phyloP scores from a whole-genome alignment of 2,888 invertebrate genomes.

The Erebia palarica region DNA sequence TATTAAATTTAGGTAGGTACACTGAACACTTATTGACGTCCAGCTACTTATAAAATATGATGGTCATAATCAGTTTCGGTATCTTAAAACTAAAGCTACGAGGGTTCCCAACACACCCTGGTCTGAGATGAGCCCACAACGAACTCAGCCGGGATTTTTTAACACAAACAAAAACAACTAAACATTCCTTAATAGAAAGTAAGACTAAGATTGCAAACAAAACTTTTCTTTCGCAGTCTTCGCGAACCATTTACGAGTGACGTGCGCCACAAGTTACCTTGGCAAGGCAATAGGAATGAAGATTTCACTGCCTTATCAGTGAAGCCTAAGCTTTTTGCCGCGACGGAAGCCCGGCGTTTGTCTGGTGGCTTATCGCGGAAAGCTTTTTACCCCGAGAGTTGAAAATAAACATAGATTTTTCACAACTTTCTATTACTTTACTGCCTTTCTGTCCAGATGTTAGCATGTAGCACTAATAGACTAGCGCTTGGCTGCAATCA shows the following conservation, averaged over 20 bases:
- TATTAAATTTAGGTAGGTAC: too few relatives aligned
- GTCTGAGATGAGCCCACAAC: too few relatives aligned
- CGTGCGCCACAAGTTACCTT: conserved; percentile 35
- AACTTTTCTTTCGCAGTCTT: conserved; percentile 26
- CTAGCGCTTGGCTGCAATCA: too few relatives aligned
- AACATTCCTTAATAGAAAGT: conserved; percentile 9
- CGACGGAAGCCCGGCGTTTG: conserved; percentile 47
- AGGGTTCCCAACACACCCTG: too few relatives aligned
- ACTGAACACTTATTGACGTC: too few relatives aligned
- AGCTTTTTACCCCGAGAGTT: conserved; percentile 32
- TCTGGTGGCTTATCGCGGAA: conserved; percentile 44
- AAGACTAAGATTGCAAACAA: conserved; percentile 12
- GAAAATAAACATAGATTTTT: conserved; percentile 31
- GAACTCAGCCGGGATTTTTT: too few relatives aligned
- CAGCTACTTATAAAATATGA: too few relatives aligned
- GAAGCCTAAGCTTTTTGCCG: conserved; percentile 47
- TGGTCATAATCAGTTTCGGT: too few relatives aligned
- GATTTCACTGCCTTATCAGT: conserved; percentile 43
- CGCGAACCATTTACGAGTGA: conserved; percentile 28
- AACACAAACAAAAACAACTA: background rate
- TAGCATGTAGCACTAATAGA: too few relatives aligned
- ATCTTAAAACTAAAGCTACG: too few relatives aligned
- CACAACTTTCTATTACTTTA: conserved; percentile 13
- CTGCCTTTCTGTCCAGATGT: too few relatives aligned
- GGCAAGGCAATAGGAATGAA: conserved; percentile 37